These are phyloP conservation scores for Zingel zingel DNA, from an alignment of 2,113 vertebrate species.

Conservation along the genomic window DNA sequence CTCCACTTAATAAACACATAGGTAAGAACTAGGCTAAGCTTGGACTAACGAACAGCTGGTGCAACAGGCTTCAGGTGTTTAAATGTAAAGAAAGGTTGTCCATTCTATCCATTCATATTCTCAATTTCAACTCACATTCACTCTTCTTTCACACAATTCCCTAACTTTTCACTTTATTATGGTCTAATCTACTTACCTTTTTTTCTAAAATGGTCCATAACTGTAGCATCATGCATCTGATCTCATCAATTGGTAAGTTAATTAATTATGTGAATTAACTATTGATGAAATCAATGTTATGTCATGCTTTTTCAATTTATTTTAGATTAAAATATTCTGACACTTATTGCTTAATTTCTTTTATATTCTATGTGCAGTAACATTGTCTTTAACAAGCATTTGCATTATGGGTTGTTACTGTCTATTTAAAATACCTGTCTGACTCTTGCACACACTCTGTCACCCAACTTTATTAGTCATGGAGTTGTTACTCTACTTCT, in stretches of 20 bases:
- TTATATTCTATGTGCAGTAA: neutral
- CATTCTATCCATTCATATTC: constrained; percentile 57
- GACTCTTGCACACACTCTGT: constrained; percentile 61
- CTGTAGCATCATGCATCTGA: neutral
- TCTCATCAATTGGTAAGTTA: neutral
- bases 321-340: constrained; percentile 13
- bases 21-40: neutral
- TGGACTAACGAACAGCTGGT: neutral
- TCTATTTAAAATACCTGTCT: constrained; percentile 26
- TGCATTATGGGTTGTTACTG: constrained; percentile 11
- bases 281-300: neutral
- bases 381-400: constrained; percentile 7
- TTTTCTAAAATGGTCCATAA: neutral
- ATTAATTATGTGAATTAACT: neutral
- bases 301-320: constrained; percentile 1
- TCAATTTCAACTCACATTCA: constrained; percentile 38
- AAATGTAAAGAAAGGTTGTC: constrained; percentile 17
- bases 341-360: neutral
- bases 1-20: neutral
- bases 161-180: neutral
- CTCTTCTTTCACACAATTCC: constrained; percentile 54
- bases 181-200: constrained; percentile 32
- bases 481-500: constrained; percentile 77
- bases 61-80: neutral
- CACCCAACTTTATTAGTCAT: constrained; percentile 78